Percentiles rank a stretch among this genome's conserved stretches.
phyloP scores from a whole-genome alignment of 2,113 vertebrate species.

The Phrynocephalus versicolor region DNA sequence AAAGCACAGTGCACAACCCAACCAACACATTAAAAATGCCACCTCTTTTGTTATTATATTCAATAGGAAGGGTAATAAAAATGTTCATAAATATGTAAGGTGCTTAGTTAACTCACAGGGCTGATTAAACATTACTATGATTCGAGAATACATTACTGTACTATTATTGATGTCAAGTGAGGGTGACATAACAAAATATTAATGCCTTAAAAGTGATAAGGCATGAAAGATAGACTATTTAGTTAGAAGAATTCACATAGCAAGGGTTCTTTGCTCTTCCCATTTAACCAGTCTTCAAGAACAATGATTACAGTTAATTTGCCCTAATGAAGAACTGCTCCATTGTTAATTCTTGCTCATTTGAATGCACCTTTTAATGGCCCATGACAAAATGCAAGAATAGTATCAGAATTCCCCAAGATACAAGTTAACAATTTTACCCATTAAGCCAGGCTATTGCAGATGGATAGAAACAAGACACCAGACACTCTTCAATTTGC shows the following conservation, averaged over 20 bases:
- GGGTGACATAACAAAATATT: accelerated
- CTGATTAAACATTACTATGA: background rate
- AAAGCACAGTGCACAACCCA: background rate
- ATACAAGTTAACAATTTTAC: background rate
- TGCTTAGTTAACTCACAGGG: background rate
- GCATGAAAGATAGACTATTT: background rate
- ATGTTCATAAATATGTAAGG: background rate
- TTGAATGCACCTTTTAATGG: background rate
- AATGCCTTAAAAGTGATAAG: conserved; percentile 12
- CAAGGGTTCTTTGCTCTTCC: background rate
- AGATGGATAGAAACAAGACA: background rate
- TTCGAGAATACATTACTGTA: too few relatives aligned
- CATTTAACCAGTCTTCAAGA: accelerated
- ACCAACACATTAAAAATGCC: background rate
- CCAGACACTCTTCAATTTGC: background rate
- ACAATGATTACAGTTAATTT: accelerated
- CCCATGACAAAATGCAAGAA: background rate
- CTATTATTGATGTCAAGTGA: accelerated
- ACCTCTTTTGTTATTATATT: accelerated
- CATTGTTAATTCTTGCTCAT: background rate
- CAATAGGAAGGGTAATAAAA: background rate
- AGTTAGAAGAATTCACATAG: background rate
- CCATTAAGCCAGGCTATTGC: background rate
- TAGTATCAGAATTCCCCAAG: background rate
- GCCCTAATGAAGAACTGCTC: background rate